phyloP scores from a whole-genome alignment of 1,140 invertebrate genomes.

The Agraylea sexmaculata region DNA sequence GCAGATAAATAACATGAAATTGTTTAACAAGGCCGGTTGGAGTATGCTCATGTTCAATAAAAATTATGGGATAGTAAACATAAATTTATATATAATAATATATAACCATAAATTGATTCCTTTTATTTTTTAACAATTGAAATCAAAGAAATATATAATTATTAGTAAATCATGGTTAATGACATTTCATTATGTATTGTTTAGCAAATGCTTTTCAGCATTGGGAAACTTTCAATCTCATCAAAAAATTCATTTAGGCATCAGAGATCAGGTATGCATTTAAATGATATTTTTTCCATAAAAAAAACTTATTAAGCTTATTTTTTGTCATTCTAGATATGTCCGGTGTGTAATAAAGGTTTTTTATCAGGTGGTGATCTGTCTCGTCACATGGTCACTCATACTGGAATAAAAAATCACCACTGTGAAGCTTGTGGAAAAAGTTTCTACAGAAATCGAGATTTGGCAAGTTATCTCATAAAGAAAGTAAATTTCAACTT shows the following conservation, averaged over 20 bases:
- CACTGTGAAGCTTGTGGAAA: conserved; percentile 64
- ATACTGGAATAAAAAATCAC: conserved; percentile 62
- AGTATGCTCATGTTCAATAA: not conserved
- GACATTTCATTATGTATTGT: conserved; percentile 11
- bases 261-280: conserved; percentile 49
- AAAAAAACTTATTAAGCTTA: conserved; percentile 9
- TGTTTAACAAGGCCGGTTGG: too few relatives aligned
- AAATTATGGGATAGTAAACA: not conserved
- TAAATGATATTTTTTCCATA: conserved; percentile 5
- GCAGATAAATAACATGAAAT: too few relatives aligned
- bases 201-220: conserved; percentile 46
- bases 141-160: not conserved
- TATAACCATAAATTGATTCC: not conserved
- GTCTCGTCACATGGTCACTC: conserved; percentile 57
- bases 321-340: conserved; percentile 35
- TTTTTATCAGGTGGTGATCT: conserved; percentile 55
- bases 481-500: not conserved
- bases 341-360: conserved; percentile 55
- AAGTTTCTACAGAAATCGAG: conserved; percentile 53
- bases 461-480: conserved; percentile 33
- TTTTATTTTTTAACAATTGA: not conserved
- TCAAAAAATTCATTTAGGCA: conserved; percentile 44
- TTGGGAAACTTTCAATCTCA: conserved; percentile 46
- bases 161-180: not conserved
- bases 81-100: conserved; percentile 1